These are phyloP conservation scores for Heteromyza rotundicornis DNA, from an alignment of 2,888 invertebrate species.

Conservation along the genomic window DNA sequence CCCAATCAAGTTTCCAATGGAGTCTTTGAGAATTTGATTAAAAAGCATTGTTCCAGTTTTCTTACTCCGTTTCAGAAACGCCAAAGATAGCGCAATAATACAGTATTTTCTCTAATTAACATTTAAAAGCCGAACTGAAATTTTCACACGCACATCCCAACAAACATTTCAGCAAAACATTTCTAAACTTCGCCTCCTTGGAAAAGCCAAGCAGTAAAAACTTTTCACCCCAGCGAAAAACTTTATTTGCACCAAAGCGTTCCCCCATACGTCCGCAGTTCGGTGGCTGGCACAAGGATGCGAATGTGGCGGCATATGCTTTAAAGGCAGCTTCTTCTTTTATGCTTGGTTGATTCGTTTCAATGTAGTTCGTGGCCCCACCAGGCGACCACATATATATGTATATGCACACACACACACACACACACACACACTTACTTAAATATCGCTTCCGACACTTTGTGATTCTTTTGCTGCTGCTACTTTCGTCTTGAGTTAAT, in stretches of 20 bases:
- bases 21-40: too few species aligned
- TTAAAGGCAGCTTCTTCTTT: background rate
- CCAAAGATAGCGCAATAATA: too few species aligned
- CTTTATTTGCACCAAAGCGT: too few species aligned
- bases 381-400: background rate
- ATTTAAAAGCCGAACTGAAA: background rate
- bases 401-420: background rate
- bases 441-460: background rate
- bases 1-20: too few species aligned
- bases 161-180: too few species aligned
- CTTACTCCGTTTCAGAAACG: too few species aligned
- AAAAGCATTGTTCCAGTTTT: too few species aligned
- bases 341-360: background rate
- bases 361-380: background rate
- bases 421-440: too few species aligned
- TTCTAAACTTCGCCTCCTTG: too few species aligned
- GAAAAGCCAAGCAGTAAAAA: too few species aligned
- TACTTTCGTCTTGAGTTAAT: constrained; percentile 51
- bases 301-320: background rate
- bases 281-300: background rate
- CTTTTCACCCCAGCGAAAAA: too few species aligned
- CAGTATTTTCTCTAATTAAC: constrained; percentile 4
- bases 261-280: background rate
- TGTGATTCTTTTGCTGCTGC: background rate
- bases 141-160: background rate